Percentiles rank a stretch among this genome's conserved stretches.
Conservation (phyloP, 2,888 invertebrate species). For the Linnaemya tessellans region DNA sequence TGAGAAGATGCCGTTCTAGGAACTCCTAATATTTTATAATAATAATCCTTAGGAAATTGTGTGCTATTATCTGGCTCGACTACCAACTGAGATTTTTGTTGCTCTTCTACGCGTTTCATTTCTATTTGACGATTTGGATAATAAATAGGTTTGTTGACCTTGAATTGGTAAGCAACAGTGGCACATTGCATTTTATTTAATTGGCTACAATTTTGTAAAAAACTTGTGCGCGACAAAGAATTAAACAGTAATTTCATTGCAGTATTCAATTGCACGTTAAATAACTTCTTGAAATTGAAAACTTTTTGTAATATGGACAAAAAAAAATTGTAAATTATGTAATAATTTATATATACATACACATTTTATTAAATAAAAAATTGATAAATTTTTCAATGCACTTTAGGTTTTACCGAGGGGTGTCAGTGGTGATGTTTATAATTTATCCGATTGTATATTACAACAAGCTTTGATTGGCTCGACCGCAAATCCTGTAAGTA, state of each 20-base stretch:
- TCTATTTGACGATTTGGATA: constrained; percentile 79
- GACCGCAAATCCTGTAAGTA: constrained; percentile 88
- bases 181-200: constrained; percentile 65
- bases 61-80: constrained; percentile 68
- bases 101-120: constrained; percentile 74
- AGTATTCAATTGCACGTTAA: not conserved
- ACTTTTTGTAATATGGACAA: constrained; percentile 57
- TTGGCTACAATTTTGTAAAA: constrained; percentile 73
- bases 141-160: constrained; percentile 75
- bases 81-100: constrained; percentile 70
- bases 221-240: constrained; percentile 67
- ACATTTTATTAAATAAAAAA: constrained; percentile 1
- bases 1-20: constrained; percentile 75
- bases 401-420: constrained; percentile 89
- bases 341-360: not conserved
- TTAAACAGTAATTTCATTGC: constrained; percentile 74
- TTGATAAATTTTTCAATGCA: constrained; percentile 62
- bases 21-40: constrained; percentile 80
- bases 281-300: constrained; percentile 72
- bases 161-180: constrained; percentile 77
- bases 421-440: constrained; percentile 97
- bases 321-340: constrained; percentile 24
- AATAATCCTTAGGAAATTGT: constrained; percentile 78
- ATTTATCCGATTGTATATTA: constrained; percentile 95
- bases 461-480: constrained; percentile 97